Evolutionary conservation across 2,888 invertebrate genomes (phyloP), one percentile per base, ranked within the genome.

Genomic region (Apodemia duryi): DNA sequence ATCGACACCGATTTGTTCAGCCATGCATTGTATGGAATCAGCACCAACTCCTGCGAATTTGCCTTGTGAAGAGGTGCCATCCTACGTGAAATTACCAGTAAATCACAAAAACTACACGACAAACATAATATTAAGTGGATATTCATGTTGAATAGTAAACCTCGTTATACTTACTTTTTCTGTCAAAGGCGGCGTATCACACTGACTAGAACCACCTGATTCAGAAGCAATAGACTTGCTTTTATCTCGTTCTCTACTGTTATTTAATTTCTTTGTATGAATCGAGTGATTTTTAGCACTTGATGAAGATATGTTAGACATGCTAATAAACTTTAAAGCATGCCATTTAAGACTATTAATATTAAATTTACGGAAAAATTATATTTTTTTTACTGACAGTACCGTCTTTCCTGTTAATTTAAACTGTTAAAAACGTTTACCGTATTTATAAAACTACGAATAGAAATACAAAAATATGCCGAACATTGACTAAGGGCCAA

Each of bases 191-290:
- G 92, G 89, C 38, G 89, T 91, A 72, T 91, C 92, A 71, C 91
- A 90, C 71, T 91, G 90, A 72, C 91, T 92, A 65, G 91, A 89
- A 35, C 91, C 91, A 6, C 91, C 92, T 32, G 91, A 91, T 74
- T 92, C 92, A 1, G 91, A 89, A 21, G 86, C 81, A 41, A 85
- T 78, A 4, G 86, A 78, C 69, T 86, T 90, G 70, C 83, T 88
- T 83, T 84, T 87, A 72, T 91, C 91, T 65, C 91, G 85, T 64
- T 91, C 88, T 68, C 89, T 83, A 66, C 76, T 81, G 71, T 78
- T 84, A 69, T 80, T 86, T 49, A 77, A 71, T 74, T 88, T 88
- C 76, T 87, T 86, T 28, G 82, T 21, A 21, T 51, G 51, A 51
- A 51, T 21, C 2, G 51, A 77, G 67, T 88, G 85, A 74, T 82